phyloP scores from a whole-genome alignment of 2,888 invertebrate genomes.

The Monochamus alternatus region DNA sequence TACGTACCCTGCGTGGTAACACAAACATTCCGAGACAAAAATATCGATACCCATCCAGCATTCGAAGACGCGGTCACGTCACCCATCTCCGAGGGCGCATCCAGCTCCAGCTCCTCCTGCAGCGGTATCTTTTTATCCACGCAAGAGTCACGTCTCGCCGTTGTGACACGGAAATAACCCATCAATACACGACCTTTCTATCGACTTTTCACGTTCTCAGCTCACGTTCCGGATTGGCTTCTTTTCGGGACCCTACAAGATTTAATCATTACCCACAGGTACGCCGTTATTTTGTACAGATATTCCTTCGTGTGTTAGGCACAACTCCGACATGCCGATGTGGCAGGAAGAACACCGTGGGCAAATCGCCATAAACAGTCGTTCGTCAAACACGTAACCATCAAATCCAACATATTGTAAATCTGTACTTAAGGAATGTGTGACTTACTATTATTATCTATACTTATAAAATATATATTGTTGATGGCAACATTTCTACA shows the following conservation, averaged over 20 bases:
- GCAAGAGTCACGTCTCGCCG: constrained; percentile 55
- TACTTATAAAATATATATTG: too few relatives aligned
- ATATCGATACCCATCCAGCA: constrained; percentile 4
- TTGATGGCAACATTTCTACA: too few relatives aligned
- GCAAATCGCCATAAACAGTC: too few relatives aligned
- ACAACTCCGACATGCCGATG: constrained; percentile 12
- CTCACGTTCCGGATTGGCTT: constrained; percentile 67
- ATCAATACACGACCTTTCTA: constrained; percentile 64
- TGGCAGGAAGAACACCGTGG: not conserved
- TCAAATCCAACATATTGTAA: too few relatives aligned
- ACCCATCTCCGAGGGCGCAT: constrained; percentile 5
- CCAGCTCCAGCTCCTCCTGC: constrained; percentile 20
- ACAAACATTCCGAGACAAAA: not conserved
- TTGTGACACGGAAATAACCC: constrained; percentile 66
- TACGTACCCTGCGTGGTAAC: not conserved
- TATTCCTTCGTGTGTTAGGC: constrained; percentile 23
- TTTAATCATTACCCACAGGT: constrained; percentile 62
- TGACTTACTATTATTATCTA: too few relatives aligned
- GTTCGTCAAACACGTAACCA: too few relatives aligned
- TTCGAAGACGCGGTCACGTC: constrained; percentile 22
- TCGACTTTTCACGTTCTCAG: constrained; percentile 64
- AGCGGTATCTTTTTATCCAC: constrained; percentile 32
- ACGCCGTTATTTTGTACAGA: constrained; percentile 52
- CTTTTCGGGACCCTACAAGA: constrained; percentile 60
- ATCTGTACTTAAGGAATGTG: too few relatives aligned